A percentile compares a stretch with the other conserved stretches of the same genome.
phyloP scores from a whole-genome alignment of 2,797 vertebrate genomes.

The Manis javanica region DNA sequence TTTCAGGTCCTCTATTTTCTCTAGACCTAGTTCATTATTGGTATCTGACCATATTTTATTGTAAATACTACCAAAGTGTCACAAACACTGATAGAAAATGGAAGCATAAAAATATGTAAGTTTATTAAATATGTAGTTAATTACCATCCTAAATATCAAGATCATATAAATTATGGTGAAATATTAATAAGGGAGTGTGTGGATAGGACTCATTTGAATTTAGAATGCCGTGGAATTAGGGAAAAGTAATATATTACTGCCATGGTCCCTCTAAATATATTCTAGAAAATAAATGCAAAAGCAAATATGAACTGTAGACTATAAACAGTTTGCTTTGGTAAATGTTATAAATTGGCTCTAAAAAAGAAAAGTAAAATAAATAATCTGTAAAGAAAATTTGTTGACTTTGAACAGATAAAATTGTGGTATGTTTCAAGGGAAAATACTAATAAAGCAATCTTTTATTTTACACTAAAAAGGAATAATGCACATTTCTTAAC shows the following conservation, averaged over 20 bases:
- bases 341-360: not conserved
- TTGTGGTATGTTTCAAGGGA: not conserved
- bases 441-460: not conserved
- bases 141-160: not conserved
- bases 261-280: not conserved
- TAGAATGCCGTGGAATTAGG: not conserved
- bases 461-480: not conserved
- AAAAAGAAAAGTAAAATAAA: not conserved
- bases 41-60: not conserved
- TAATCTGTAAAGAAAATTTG: not conserved
- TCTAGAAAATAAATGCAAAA: not conserved
- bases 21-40: not conserved
- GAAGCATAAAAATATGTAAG: not conserved
- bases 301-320: not conserved
- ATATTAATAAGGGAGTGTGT: not conserved
- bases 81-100: not conserved
- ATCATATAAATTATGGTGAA: not conserved
- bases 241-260: not conserved
- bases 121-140: not conserved
- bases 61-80: not conserved
- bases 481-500: conserved; percentile 42
- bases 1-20: not conserved
- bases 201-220: not conserved
- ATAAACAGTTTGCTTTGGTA: not conserved
- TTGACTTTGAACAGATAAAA: not conserved